Percentiles rank a stretch among this genome's conserved stretches.
These are phyloP conservation scores for Eristalinus sepulchralis DNA, from an alignment of 2,888 invertebrate genomes.

Conservation along the genomic window DNA sequence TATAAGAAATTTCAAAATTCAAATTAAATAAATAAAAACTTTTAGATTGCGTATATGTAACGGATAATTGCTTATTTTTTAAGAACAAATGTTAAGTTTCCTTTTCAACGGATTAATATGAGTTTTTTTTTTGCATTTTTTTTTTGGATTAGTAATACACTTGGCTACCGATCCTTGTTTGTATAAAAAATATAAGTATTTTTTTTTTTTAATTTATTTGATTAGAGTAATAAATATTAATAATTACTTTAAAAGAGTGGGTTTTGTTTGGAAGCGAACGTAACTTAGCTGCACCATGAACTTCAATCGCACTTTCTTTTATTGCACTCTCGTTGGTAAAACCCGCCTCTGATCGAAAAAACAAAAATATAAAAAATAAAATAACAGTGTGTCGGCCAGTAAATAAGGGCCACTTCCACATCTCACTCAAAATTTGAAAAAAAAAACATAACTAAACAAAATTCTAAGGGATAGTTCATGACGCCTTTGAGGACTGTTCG, in stretches of 20 bases:
- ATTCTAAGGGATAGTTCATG: conserved; percentile 35
- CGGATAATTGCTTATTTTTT: conserved; percentile 29
- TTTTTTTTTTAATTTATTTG: conserved; percentile 42
- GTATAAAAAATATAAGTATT: neutral
- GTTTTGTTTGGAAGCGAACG: conserved; percentile 7
- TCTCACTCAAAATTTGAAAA: conserved; percentile 50
- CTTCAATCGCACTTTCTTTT: conserved; percentile 9
- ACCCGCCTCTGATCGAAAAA: conserved; percentile 33
- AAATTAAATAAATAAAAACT: conserved; percentile 1
- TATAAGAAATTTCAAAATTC: conserved; percentile 1
- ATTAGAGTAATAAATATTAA: conserved; percentile 40
- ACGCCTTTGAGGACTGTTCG: conserved; percentile 50
- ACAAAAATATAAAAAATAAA: neutral
- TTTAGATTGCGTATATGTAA: conserved; percentile 36
- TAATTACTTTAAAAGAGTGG: conserved; percentile 27
- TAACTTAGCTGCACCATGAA: conserved; percentile 44
- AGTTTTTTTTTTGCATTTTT: neutral
- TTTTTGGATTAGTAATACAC: conserved; percentile 43
- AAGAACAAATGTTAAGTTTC: conserved; percentile 57
- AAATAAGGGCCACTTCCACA: conserved; percentile 1
- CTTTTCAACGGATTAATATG: conserved; percentile 26
- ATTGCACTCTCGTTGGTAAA: conserved; percentile 2
- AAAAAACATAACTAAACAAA: conserved; percentile 11
- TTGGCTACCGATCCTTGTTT: conserved; percentile 18
- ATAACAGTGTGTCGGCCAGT: neutral